Evolutionary conservation across 2,113 vertebrate genomes (phyloP), one percentile per base, ranked within the genome.

Genomic region (Nothocercus nigrocapillus): DNA sequence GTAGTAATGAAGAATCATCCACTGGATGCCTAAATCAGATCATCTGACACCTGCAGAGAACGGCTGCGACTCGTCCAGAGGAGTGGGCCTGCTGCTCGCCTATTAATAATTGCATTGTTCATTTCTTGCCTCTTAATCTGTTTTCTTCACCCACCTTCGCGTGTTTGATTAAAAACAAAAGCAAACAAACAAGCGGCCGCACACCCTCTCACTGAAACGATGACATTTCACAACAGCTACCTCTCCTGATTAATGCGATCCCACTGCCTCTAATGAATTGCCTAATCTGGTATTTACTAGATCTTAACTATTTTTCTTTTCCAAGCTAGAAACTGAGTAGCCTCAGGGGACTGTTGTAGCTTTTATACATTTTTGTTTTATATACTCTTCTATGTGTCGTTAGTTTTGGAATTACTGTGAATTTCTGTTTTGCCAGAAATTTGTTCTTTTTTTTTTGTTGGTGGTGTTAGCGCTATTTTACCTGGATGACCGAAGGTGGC

Each of bases 1-100:
- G 91, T 28, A 63, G 89, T 93, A 94, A 95, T 90, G 75, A 90
- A 94, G 92, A 97, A 70, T 90, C 67, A 73, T 85, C 86, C 94
- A 44, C 84, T 86, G 84, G 82, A 66, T 96, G 88, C 80, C 92
- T 80, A 90, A 93, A 95, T 92, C 93, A 94, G 94, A 92, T 90
- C 83, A 66, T 96, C 94, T 93, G 93, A 82, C 94, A 87, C 97
- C 96, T 94, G 93, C 94, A 94, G 96, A 94, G 96, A 10, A 68
- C 0, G 5, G 78, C 56, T 93, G 47, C 64, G 63, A 64, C 88
- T 96, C 47, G 8, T 89, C 82, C 82, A 80, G 72, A 96, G 94
- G 27, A 89, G 82, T 9, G 45, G 90, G 61, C 95, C 88, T 94
- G 85, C 94, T 84, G 89, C 94, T 91, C 90, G 44, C 63, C 70